Evolutionary conservation across 2,797 vertebrate species (phyloP), one percentile per base, ranked within the genome.

Genomic region (Mergus octosetaceus): DNA sequence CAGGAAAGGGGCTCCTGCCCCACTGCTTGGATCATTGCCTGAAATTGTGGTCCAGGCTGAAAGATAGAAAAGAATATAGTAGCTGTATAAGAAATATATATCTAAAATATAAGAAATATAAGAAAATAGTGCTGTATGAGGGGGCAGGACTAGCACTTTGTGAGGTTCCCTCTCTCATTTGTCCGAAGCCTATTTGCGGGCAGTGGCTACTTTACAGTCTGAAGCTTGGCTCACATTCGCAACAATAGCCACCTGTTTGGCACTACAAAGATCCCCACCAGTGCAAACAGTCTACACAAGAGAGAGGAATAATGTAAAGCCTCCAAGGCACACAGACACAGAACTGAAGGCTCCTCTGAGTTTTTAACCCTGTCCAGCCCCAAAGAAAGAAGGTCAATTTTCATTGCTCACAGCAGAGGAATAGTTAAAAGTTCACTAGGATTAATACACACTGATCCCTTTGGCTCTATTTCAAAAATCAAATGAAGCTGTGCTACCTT

Each of bases 401-500:
- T 51, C 9, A 68, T 22, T 21, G 30, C 43, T 45, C 34, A 14
- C 20, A 7, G 0, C 8, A 2, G 4, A 10, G 2, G 9, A 84
- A 20, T 0, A 76, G 51, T 43, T 9, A 2, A 11, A 43, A 5
- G 36, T 14, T 54, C 3, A 0, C 39, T 13, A 19, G 7, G 2
- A 12, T 7, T 7, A 39, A 39, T 1, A 3, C 5, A 0, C 2
- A 11, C 6, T 3, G 32, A 47, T 70, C 21, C 25, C 79, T 43
- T 43, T 10, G 54, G 65, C 21, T 54, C 20, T 6, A 1, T 5
- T 75, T 32, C 22, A 5, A 2, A 16, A 41, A 60, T 6, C 34
- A 32, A 20, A 43, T 3, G 13, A 28, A 6, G 5, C 32, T 1
- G 18, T 27, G 57, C 30, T 60, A 12, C 3, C 34, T 11, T 28